Evolutionary conservation across 2,113 vertebrate species (phyloP).

Genomic region (Microtus ochrogaster): DNA sequence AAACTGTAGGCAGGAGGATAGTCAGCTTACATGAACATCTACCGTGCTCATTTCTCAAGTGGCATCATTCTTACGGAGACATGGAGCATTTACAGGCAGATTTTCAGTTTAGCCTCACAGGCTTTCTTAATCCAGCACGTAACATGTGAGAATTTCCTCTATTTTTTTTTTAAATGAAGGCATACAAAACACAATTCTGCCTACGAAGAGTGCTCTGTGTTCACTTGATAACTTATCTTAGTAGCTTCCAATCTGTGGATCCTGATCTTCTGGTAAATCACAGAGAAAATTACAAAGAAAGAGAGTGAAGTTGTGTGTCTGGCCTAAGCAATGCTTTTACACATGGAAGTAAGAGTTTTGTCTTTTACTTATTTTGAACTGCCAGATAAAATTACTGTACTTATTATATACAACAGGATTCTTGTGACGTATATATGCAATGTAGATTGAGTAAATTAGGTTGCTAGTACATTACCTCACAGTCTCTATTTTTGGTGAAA

Average conservation of each 20-base stretch:
- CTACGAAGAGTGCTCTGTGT: background rate
- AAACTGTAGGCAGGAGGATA: background rate
- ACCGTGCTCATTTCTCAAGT: background rate
- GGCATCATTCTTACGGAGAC: background rate
- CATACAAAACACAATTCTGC: constrained; percentile 36
- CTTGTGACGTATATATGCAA: background rate
- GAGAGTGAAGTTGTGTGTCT: background rate
- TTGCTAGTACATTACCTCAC: background rate
- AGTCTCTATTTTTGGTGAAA: background rate
- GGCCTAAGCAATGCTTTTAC: background rate
- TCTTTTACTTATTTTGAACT: background rate
- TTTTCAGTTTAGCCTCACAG: background rate
- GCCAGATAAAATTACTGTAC: background rate
- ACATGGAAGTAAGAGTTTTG: background rate
- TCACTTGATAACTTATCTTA: background rate
- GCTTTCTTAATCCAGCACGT: background rate
- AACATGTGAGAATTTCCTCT: background rate
- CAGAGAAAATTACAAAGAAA: background rate
- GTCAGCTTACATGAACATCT: background rate
- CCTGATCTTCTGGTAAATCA: background rate
- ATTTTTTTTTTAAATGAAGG: constrained; percentile 29
- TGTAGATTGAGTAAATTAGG: background rate
- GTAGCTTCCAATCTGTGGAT: background rate
- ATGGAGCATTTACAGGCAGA: background rate
- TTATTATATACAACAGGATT: background rate